phyloP scores from a whole-genome alignment of 1,140 invertebrate species.

The Brachystomella parvula region DNA sequence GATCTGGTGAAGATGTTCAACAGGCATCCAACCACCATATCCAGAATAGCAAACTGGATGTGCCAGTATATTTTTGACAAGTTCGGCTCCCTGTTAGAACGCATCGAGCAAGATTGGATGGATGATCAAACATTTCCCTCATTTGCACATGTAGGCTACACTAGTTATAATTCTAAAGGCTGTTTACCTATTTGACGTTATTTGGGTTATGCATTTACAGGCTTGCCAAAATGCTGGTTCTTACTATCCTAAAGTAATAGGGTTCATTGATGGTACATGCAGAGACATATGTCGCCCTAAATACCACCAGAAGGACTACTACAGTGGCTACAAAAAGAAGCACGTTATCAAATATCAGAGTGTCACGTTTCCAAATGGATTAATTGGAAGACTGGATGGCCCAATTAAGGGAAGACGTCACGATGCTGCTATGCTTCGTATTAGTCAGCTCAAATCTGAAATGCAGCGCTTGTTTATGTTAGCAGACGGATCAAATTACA shows the following conservation, averaged over 20 bases:
- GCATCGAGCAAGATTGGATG: not conserved
- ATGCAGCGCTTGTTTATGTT: not conserved
- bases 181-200: too few relatives aligned
- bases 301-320: not conserved
- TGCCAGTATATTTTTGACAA: not conserved
- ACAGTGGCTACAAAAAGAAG: slow-evolving; percentile 18
- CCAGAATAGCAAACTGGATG: not conserved
- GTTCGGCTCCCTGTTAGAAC: not conserved
- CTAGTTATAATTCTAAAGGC: too few relatives aligned
- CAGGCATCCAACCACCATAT: not conserved
- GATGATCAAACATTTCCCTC: not conserved
- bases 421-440: slow-evolving; percentile 1
- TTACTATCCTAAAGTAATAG: not conserved
- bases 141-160: not conserved
- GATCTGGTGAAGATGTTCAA: not conserved
- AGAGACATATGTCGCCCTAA: slow-evolving; percentile 17
- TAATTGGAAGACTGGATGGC: slow-evolving; percentile 19
- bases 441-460: not conserved
- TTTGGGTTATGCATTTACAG: too few relatives aligned
- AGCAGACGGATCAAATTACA: not conserved
- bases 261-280: slow-evolving; percentile 20
- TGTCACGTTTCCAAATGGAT: slow-evolving; percentile 15
- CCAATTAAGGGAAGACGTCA: slow-evolving; percentile 15
- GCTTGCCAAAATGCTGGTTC: not conserved
- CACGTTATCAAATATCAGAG: slow-evolving; percentile 13